Percentiles rank a stretch among this genome's conserved stretches.
Evolutionary conservation across 2,113 vertebrate genomes (phyloP).

Genomic region (Tympanuchus pallidicinctus): DNA sequence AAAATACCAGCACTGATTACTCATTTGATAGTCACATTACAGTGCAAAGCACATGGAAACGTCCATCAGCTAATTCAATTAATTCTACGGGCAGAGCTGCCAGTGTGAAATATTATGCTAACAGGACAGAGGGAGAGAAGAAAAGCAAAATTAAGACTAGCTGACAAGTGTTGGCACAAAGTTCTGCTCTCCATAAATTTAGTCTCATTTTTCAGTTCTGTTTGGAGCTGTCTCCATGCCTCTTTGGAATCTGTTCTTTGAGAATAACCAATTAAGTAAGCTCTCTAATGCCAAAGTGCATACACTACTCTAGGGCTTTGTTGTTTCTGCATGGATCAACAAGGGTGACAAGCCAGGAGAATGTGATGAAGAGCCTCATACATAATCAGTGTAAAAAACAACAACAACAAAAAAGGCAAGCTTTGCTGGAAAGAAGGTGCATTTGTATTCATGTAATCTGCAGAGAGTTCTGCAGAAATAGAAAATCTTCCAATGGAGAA

Average conservation of each 20-base stretch:
- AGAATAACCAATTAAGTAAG: neutral
- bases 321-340: neutral
- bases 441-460: neutral
- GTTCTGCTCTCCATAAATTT: neutral
- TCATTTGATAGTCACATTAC: neutral
- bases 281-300: neutral
- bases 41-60: neutral
- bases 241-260: neutral
- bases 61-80: neutral
- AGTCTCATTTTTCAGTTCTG: neutral
- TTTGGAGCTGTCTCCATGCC: neutral
- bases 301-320: accelerated
- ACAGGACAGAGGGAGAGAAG: neutral
- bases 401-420: neutral
- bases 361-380: neutral
- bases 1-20: neutral
- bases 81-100: neutral
- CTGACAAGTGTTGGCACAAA: neutral
- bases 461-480: neutral
- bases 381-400: accelerated
- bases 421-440: neutral
- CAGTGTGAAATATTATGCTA: accelerated
- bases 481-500: neutral
- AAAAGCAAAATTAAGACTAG: neutral
- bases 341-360: neutral